Evolutionary conservation across 2,797 vertebrate genomes (phyloP).

Genomic region (Sphenodon punctatus): DNA sequence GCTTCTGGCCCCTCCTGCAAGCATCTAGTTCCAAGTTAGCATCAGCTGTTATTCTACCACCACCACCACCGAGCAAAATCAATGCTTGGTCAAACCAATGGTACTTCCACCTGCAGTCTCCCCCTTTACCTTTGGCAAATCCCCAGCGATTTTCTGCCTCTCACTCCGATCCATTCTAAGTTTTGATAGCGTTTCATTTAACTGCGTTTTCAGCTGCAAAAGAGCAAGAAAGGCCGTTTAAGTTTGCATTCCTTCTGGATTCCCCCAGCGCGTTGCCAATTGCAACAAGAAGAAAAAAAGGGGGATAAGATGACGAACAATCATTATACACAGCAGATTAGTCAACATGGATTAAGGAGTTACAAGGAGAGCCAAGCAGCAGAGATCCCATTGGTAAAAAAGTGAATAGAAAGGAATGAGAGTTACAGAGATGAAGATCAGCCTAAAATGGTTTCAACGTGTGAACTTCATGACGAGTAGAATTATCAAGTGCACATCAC

Average conservation of each 20-base stretch:
- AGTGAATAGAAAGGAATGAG: conserved; percentile 52
- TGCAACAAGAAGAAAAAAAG: too few relatives aligned
- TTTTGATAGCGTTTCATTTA: conserved; percentile 87
- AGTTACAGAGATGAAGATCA: conserved; percentile 45
- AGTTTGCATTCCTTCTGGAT: background rate
- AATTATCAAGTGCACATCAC: too few relatives aligned
- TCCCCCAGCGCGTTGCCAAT: conserved; percentile 28
- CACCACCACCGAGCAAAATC: background rate
- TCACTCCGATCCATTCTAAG: conserved; percentile 88
- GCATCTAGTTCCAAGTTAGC: background rate
- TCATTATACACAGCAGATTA: conserved; percentile 57
- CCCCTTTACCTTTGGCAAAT: conserved; percentile 86
- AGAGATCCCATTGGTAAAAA: conserved; percentile 58
- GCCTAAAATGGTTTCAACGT: background rate
- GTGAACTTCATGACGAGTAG: background rate
- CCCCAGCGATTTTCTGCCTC: conserved; percentile 89
- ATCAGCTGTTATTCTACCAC: background rate
- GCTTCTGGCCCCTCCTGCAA: too few relatives aligned
- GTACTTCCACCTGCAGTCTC: background rate
- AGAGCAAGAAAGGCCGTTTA: conserved; percentile 1
- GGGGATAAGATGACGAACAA: conserved; percentile 26
- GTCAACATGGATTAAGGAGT: conserved; percentile 49
- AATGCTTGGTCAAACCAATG: background rate
- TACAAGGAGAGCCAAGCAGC: conserved; percentile 58
- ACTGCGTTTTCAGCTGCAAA: conserved; percentile 91